Evolutionary conservation across 2,797 vertebrate genomes (phyloP), one percentile per base, ranked within the genome.

Genomic region (Smutsia gigantea): DNA sequence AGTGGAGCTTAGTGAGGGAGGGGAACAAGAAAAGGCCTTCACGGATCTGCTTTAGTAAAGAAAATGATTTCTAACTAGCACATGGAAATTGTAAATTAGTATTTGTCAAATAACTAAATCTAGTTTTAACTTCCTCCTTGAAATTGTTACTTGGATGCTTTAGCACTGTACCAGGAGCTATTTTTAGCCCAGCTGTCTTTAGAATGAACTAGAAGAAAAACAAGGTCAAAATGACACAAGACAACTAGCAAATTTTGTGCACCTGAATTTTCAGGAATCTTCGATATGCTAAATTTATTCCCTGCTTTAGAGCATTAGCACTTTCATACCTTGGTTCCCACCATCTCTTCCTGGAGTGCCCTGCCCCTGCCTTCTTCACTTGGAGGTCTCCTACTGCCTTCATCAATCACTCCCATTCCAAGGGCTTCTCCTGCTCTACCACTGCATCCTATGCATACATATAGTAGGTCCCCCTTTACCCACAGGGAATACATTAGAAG

Each of bases 181-280:
- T 97, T 98, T 96, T 97, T 97, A 97, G 96, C 83, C 82, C 59
- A 83, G 85, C 5, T 87, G 97, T 89, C 92, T 81, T 97, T 34
- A 91, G 55, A 83, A 82, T 96, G 78, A 96, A 53, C 49, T 66
- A 94, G 69, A 93, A 96, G 68, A 94, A 97, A 98, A 97, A 93
- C 86, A 97, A 97, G 94, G 96, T 97, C 95, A 97, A 92, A 69
- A 94, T 96, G 95, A 97, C 96, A 79, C 25, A 97, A 97, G 79
- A 96, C 74, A 72, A 78, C 51, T 39, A 71, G 64, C 71, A 94
- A 93, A 95, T 93, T 72, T 46, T 87, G 86, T 92, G 89, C 29
- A 81, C 78, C 88, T 92, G 82, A 92, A 63, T 91, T 61, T 96
- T 89, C 69, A 92, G 91, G 34, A 85, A 64, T 75, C 55, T 42